Evolutionary conservation across 2,888 invertebrate species (phyloP), one percentile per base, ranked within the genome.

Genomic region (Heterodera filipjevi): DNA sequence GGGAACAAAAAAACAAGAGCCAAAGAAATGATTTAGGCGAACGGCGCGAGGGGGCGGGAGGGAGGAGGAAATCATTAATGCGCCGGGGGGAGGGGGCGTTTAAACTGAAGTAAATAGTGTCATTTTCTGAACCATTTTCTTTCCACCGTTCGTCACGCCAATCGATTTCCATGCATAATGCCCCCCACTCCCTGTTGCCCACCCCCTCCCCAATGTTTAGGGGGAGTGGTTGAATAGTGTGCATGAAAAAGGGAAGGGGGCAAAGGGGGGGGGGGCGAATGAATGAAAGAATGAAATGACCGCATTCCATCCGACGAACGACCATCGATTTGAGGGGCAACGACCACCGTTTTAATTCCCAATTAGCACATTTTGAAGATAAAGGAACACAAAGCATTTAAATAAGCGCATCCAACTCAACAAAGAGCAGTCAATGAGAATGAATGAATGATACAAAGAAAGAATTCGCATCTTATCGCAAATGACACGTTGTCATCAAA

Each of bases 281-380:
- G n/a, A n/a, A 27, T 59, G 59, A 59, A 59, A 27, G 59, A 59
- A 59, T 59, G 59, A 19, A 59, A 59, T 59, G 59, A 59, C 59
- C 59, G 27, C 59, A 59, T 49, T 49, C 49, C 49, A 39, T n/a
- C 27, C 59, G 27, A n/a, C 59, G 59, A 59, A 59, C 8, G 22
- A 59, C 59, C 59, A 59, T 59, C 59, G 59, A 59, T 59, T 49
- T 59, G 59, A 8, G 22, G 59, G 27, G 59, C 59, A 59, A 1
- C 59, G 27, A 59, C 59, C 59, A 59, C 59, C 27, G n/a, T 59
- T 59, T 59, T n/a, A 8, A 22, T 59, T 39, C 39, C 59, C 27
- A 59, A 59, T 59, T 59, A 59, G 59, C 59, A 27, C n/a, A 22
- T 59, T 59, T 59, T 59, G 12, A 39, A n/a, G n/a, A 12, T 12